Base-by-base conservation (phyloP, 2,888 invertebrate species). In the Dilophus febrilis region DNA sequence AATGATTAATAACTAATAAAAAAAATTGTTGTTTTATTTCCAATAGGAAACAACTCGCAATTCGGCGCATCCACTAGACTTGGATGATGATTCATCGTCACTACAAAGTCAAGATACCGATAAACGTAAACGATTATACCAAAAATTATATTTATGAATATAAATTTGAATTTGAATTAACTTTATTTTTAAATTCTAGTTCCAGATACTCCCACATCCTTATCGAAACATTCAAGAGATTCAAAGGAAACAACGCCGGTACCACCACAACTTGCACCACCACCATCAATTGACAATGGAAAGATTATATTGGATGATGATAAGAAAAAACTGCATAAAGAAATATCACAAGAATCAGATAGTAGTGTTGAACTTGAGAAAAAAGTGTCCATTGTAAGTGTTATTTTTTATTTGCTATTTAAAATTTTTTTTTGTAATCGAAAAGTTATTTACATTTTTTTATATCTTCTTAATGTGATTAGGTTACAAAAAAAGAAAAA, bases 81-180 rank as follows among this genome's bases (percentile, higher is more conserved):
- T 81, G 74, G 86, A 85, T 80, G 86, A 86, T 82, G 86, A 87
- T 71, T 77, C 83, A 55, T 76, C 81, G 56, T 83, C 85, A 48
- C 73, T 83, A 59, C 74, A 78, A 64, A 78, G 78, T 67, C 81
- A 77, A 71, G 85, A 84, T 63, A 75, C 76, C 65, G 85, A 85
- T 66, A 86, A 85, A 68, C 53, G 61, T 61, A 51, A 52, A n/a
- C n/a, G n/a, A n/a, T n/a, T n/a, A n/a, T n/a, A n/a, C n/a, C n/a
- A n/a, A n/a, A n/a, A n/a, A 55, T 46, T 31, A 16, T 22, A 38
- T 40, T 28, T 38, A 32, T 14, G 32, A 29, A 22, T 30, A 40
- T 18, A 40, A 10, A 29, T 27, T 40, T 40, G 19, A n/a, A 19
- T 28, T 8, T 13, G 18, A 26, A 22, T 4, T 12, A 13, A 39